phyloP scores from a whole-genome alignment of 2,888 invertebrate species.

The Drosophila borborema region DNA sequence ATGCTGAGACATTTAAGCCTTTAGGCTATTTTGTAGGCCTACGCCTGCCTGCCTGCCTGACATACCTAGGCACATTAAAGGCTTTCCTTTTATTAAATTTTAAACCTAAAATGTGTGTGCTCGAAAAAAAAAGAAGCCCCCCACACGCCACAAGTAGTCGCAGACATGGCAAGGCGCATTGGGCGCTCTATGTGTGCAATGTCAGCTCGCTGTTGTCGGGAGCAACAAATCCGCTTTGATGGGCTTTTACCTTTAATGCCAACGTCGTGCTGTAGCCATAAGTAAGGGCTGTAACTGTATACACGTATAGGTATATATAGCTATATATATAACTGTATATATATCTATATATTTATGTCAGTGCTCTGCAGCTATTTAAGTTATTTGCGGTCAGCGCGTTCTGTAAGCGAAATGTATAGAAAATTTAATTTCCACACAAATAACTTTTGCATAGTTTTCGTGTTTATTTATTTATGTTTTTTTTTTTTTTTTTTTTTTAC shows the following conservation, averaged over 20 bases:
- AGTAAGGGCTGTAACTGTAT: conserved; percentile 8
- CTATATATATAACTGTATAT: neutral
- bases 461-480: neutral
- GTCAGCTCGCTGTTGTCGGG: conserved; percentile 38
- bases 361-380: conserved; percentile 19
- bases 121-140: neutral
- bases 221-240: conserved; percentile 70
- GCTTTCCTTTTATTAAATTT: conserved; percentile 67
- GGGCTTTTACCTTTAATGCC: conserved; percentile 42
- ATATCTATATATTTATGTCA: neutral
- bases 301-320: neutral
- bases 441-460: neutral
- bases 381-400: conserved; percentile 13
- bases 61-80: conserved; percentile 53
- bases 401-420: conserved; percentile 3
- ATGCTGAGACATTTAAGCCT: conserved; percentile 58
- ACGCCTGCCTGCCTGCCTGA: neutral
- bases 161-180: neutral
- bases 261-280: conserved; percentile 8
- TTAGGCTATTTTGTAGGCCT: conserved; percentile 51
- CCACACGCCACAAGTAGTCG: conserved; percentile 19
- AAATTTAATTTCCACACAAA: neutral
- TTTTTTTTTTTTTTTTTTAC: neutral
- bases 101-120: conserved; percentile 58
- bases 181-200: neutral